Conservation (phyloP, 2,888 invertebrate species). For the Cactoblastis cactorum region DNA sequence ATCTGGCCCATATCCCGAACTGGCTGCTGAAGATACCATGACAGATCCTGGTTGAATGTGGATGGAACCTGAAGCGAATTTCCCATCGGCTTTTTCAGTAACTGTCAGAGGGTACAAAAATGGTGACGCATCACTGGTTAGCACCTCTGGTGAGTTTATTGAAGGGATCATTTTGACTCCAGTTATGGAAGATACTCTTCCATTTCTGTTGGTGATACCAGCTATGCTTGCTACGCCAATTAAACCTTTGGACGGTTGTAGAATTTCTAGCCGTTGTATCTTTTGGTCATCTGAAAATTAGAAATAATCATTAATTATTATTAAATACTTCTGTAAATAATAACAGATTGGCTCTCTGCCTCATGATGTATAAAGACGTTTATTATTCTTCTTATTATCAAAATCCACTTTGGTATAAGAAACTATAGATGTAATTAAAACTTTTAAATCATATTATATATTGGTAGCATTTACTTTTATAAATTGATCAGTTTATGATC, state of each 20-base stretch:
- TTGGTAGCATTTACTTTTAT: too few relatives aligned
- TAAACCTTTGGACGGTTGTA: constrained; percentile 27
- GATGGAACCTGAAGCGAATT: constrained; percentile 41
- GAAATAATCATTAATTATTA: too few relatives aligned
- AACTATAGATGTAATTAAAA: too few relatives aligned
- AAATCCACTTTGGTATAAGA: too few relatives aligned
- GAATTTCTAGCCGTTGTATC: constrained; percentile 14
- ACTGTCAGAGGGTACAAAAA: constrained; percentile 33
- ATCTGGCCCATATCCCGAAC: constrained; percentile 30
- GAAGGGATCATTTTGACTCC: constrained; percentile 46
- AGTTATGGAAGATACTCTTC: constrained; percentile 45
- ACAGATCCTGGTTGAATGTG: constrained; percentile 48
- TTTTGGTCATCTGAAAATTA: constrained; percentile 22
- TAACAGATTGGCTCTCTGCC: too few relatives aligned
- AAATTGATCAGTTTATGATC: too few relatives aligned
- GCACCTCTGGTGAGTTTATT: constrained; percentile 24
- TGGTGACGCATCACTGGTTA: constrained; percentile 23
- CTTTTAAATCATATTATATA: too few relatives aligned
- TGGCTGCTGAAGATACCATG: constrained; percentile 43
- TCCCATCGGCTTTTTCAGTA: constrained; percentile 40
- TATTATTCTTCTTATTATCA: too few relatives aligned
- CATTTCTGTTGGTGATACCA: constrained; percentile 48
- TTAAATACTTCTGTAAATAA: too few relatives aligned
- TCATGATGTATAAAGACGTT: too few relatives aligned
- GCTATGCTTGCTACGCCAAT: constrained; percentile 49